Evolutionary conservation across 2,797 vertebrate genomes (phyloP).

Genomic region (Acanthiza pusilla): DNA sequence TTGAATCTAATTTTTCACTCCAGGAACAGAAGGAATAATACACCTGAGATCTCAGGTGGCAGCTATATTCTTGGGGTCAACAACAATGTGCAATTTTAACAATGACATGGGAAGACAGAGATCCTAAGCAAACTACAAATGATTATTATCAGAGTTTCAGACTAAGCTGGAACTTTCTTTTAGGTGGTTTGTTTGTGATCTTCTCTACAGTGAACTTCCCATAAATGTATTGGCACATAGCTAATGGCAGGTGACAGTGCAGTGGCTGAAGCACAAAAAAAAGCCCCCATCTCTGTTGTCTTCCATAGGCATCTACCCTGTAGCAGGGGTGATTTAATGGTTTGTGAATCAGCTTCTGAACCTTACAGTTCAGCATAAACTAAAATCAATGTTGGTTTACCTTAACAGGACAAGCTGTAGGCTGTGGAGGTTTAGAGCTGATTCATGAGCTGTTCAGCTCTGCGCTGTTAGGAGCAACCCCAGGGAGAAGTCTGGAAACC

Average conservation of each 20-base stretch:
- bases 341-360: background rate
- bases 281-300: background rate
- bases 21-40: background rate
- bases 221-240: background rate
- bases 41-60: background rate
- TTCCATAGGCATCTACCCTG: background rate
- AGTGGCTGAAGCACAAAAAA: background rate
- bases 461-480: background rate
- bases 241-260: background rate
- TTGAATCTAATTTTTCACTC: background rate
- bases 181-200: background rate
- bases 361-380: slow-evolving; percentile 9
- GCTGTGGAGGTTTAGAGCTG: background rate
- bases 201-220: background rate
- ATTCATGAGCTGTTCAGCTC: background rate
- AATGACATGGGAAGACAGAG: background rate
- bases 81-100: background rate
- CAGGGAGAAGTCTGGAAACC: background rate
- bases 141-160: background rate
- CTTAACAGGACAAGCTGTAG: slow-evolving; percentile 3
- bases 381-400: slow-evolving; percentile 53
- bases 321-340: background rate
- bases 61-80: background rate
- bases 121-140: background rate
- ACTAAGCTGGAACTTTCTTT: background rate